Evolutionary conservation across 2,113 vertebrate genomes (phyloP), one percentile per base, ranked within the genome.

Genomic region (Pseudopodoces humilis): DNA sequence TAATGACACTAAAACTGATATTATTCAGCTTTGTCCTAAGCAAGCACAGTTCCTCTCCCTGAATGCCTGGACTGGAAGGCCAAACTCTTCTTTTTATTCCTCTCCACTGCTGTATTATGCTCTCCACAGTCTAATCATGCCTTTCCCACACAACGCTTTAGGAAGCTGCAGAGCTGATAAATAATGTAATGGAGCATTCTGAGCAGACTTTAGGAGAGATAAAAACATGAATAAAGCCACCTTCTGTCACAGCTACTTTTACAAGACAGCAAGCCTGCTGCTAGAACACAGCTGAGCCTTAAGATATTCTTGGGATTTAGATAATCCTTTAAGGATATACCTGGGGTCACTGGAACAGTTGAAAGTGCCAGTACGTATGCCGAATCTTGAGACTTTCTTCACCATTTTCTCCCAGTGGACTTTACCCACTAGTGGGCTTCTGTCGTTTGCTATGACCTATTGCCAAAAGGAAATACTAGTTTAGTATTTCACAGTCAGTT

Each of bases 391-490:
- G 10, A 99, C 99, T 92, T 99, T 99, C 97, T 99, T 99, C 59
- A 99, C 99, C 99, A 99, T 99, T 96, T 99, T 99, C 88, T 98
- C 98, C 99, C 99, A 99, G 96, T 98, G 99, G 82, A 98, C 98
- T 96, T 98, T 98, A 95, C 98, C 98, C 93, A 99, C 97, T 86
- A 99, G 97, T 21, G 99, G 99, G 78, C 98, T 99, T 94, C 98
- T 98, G 95, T 99, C 98, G 10, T 99, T 99, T 77, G 99, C 99
- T 75, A 99, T 98, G 62, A 99, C 99, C 99, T 99, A 64, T 77
- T 76, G 72, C 65, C 90, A 78, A 96, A 86, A 95, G 50, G n/a
- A 96, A 88, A 71, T n/a, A 69, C 50, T 4, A 59, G 60, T 87
- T 96, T 62, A 97, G 90, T 47, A 74, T 41, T 39, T 39, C 31